Evolutionary conservation across 1,140 invertebrate genomes (phyloP), one percentile per base, ranked within the genome.

Genomic region (Lysiphlebus fabarum): DNA sequence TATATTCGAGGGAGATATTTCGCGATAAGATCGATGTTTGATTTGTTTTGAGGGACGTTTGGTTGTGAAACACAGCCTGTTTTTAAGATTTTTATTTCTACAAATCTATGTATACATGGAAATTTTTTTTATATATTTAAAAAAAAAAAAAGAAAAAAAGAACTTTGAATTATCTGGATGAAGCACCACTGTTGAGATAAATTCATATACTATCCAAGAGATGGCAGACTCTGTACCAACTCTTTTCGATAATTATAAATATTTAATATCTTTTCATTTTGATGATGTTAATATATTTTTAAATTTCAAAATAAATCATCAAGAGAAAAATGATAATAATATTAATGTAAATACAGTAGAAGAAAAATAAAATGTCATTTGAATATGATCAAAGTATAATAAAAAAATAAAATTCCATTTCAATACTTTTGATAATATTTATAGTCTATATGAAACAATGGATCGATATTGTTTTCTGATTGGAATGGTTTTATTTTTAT

Each of bases 401-500:
- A 26, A 26, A 26, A 26, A 26, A 2, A 26, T n/a, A 49, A 59
- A 51, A 53, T 37, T 59, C 14, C 38, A 5, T 12, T 37, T 44
- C 17, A 11, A 5, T 45, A 43, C n/a, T 38, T 34, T 4, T 75
- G 67, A 66, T 59, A 71, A 77, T 77, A 79, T 79, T 79, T 79
- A 79, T 79, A 73, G 72, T 67, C 60, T 50, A 14, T 33, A 11
- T 53, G 63, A 63, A 76, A 79, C 77, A 79, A 79, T 79, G 77
- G 75, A 78, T 79, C 75, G 77, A 79, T 79, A 79, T 79, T 79
- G 74, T 77, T 79, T 78, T 78, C 69, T 72, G 76, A 79, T 79
- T 77, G 76, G 72, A 62, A 65, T 40, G 11, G 1, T 2, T 8
- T 42, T 41, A 43, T 8, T 17, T 14, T 45, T 12, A n/a, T n/a